These are phyloP conservation scores for Chloroceryle amazona DNA, from an alignment of 2,797 vertebrate genomes.

Conservation along the genomic window DNA sequence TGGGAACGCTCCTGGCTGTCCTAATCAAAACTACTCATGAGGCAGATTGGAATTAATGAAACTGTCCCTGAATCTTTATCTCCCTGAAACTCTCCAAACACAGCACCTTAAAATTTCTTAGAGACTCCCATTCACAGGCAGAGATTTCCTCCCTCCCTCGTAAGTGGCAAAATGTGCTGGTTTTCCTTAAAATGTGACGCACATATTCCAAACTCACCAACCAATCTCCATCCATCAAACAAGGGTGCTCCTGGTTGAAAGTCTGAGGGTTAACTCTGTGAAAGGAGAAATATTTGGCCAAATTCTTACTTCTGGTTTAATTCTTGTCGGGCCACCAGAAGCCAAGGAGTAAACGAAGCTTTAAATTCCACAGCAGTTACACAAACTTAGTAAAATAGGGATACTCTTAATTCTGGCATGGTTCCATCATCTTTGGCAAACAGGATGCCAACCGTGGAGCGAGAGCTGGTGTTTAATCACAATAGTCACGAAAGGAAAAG, in stretches of 20 bases:
- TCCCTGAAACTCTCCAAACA: background rate
- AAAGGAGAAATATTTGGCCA: background rate
- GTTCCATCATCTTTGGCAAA: constrained; percentile 5
- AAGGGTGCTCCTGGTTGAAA: background rate
- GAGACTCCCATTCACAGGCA: background rate
- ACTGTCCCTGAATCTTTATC: background rate
- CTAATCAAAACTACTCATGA: background rate
- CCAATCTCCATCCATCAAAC: background rate
- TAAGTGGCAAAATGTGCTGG: background rate
- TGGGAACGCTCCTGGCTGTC: background rate
- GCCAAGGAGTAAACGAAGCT: background rate
- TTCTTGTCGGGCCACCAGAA: background rate
- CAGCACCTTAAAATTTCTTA: background rate
- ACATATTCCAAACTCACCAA: background rate
- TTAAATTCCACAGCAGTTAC: background rate
- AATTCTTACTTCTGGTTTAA: background rate
- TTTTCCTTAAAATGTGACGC: background rate
- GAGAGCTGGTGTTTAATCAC: background rate
- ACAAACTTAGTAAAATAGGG: background rate
- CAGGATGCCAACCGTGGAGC: background rate
- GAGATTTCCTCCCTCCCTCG: background rate
- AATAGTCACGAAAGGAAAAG: background rate
- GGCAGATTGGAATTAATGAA: background rate
- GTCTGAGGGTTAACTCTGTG: background rate
- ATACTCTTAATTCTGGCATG: background rate